Percentiles rank a stretch among this genome's conserved stretches.
These are phyloP conservation scores for Epizoanthus scotinus DNA, from an alignment of 92 coral and sea anemone species.

Conservation along the genomic window DNA sequence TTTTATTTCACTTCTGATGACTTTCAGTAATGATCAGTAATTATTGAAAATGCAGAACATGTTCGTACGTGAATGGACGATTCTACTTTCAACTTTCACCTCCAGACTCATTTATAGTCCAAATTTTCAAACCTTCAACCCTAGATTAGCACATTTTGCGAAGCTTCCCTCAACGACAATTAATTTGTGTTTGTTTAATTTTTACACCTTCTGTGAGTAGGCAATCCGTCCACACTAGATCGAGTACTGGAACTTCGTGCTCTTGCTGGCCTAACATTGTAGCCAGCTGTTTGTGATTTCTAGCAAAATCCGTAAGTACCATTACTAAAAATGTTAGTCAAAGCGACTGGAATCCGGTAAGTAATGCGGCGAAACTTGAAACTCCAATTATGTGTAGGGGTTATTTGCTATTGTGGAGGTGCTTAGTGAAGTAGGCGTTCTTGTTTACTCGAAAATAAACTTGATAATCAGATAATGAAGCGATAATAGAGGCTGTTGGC, in stretches of 20 bases:
- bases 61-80: not conserved
- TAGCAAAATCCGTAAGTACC: not conserved
- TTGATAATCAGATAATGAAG: constrained; percentile 24
- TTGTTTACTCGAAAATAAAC: not conserved
- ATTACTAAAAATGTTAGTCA: not conserved
- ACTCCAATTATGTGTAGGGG: not conserved
- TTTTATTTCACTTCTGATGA: not conserved
- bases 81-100: not conserved
- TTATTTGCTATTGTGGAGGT: not conserved
- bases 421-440: not conserved
- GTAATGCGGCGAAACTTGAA: not conserved
- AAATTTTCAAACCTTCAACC: not conserved
- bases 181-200: too few species aligned
- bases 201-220: too few species aligned
- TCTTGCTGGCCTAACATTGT: not conserved
- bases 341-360: not conserved
- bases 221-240: not conserved
- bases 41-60: not conserved
- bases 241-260: not conserved
- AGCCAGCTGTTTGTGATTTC: not conserved
- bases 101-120: not conserved
- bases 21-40: not conserved
- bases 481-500: constrained; percentile 16
- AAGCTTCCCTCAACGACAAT: too few species aligned
- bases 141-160: too few species aligned